phyloP scores from a whole-genome alignment of 2,113 vertebrate species.

The Pterocles burchelli region DNA sequence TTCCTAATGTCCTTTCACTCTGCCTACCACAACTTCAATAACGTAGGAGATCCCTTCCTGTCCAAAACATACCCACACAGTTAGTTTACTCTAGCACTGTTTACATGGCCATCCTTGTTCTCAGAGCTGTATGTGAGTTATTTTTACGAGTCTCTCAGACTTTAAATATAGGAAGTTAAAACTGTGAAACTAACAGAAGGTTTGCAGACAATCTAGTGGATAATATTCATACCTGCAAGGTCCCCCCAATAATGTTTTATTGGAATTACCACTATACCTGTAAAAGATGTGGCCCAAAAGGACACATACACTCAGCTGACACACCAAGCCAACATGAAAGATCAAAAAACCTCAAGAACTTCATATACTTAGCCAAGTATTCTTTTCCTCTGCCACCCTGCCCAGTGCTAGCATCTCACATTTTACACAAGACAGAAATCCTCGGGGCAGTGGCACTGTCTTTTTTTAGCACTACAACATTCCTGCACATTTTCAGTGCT shows the following conservation, averaged over 20 bases:
- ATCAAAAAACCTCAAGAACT: not conserved
- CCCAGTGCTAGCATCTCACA: not conserved
- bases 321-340: not conserved
- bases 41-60: not conserved
- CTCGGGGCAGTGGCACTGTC: not conserved
- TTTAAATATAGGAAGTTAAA: not conserved
- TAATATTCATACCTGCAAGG: not conserved
- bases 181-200: not conserved
- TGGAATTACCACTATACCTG: not conserved
- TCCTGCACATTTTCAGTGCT: slow-evolving; percentile 52
- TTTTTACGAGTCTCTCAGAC: not conserved
- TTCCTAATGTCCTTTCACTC: not conserved
- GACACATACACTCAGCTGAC: not conserved
- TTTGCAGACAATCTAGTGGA: not conserved
- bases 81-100: not conserved
- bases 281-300: not conserved
- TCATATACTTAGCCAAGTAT: not conserved
- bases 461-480: slow-evolving; percentile 32
- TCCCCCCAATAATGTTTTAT: not conserved
- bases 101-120: not conserved
- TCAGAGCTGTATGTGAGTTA: not conserved
- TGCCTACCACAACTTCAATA: not conserved
- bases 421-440: slow-evolving; percentile 27
- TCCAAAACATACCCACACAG: not conserved
- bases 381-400: not conserved